phyloP scores from a whole-genome alignment of 2,113 vertebrate species.

The Prionailurus viverrinus region DNA sequence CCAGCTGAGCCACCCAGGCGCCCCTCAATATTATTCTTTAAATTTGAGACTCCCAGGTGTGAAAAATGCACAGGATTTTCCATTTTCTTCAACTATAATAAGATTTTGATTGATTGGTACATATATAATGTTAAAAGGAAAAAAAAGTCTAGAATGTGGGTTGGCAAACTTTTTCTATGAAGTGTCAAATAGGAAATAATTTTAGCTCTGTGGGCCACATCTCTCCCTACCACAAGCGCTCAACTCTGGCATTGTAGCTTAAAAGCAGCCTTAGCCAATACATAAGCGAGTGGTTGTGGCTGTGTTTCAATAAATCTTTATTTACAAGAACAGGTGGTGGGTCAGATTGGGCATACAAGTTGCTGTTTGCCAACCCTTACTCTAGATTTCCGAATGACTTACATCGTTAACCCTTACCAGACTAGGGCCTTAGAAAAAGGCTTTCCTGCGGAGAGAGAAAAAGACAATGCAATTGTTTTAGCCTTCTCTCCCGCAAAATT shows the following conservation, averaged over 20 bases:
- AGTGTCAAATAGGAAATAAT: neutral
- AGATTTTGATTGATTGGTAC: neutral
- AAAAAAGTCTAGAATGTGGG: neutral
- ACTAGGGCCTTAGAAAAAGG: conserved; percentile 50
- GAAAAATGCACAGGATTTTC: neutral
- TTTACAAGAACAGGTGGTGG: conserved; percentile 13
- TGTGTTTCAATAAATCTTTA: conserved; percentile 62
- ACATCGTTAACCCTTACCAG: neutral
- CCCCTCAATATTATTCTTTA: neutral
- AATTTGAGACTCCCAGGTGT: neutral
- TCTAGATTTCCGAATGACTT: conserved; percentile 38
- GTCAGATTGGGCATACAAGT: neutral
- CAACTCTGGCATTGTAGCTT: neutral
- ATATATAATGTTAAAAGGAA: neutral
- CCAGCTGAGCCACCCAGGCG: too few species aligned
- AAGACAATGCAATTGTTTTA: conserved; percentile 21
- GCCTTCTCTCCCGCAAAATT: neutral
- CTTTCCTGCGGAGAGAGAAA: neutral
- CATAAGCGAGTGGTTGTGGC: neutral
- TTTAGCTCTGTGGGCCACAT: neutral
- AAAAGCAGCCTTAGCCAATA: conserved; percentile 13
- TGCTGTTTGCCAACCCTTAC: neutral
- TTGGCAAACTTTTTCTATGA: neutral
- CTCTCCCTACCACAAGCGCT: neutral
- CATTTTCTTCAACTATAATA: neutral